These are phyloP conservation scores for Caenorhabditis briggsae DNA, from an alignment of 1,140 invertebrate species.

Conservation along the genomic window DNA sequence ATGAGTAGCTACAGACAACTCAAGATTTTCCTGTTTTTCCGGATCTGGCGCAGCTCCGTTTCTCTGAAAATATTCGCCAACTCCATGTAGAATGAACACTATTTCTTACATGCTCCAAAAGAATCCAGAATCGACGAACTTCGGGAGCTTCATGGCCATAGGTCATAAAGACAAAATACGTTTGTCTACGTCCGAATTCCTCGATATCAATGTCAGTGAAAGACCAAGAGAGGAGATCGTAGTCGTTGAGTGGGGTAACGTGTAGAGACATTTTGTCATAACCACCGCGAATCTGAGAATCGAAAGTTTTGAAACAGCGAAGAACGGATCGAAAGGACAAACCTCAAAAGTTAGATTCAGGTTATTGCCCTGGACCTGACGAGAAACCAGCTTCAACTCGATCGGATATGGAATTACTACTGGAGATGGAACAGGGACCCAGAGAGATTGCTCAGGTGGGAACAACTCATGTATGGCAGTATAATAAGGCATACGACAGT, in stretches of 20 bases:
- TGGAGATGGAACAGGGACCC: conserved; percentile 73
- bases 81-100: neutral
- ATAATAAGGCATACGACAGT: conserved; percentile 77
- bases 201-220: conserved; percentile 59
- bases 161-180: conserved; percentile 77
- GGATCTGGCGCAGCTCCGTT: conserved; percentile 60
- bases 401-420: conserved; percentile 70
- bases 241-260: conserved; percentile 75
- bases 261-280: conserved; percentile 74
- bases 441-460: conserved; percentile 73
- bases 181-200: conserved; percentile 70
- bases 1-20: conserved; percentile 76
- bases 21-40: conserved; percentile 67
- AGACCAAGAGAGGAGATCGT: conserved; percentile 72
- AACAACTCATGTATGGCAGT: conserved; percentile 77
- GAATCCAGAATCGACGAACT: conserved; percentile 72
- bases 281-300: conserved; percentile 61
- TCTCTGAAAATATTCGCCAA: conserved; percentile 54
- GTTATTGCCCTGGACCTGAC: conserved; percentile 63
- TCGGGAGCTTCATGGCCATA: conserved; percentile 74
- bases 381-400: conserved; percentile 69
- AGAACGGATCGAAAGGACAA: neutral
- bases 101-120: conserved; percentile 71
- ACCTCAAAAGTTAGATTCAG: conserved; percentile 72
- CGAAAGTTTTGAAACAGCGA: neutral